phyloP scores from a whole-genome alignment of 2,888 invertebrate species.

The Papilio gigon region DNA sequence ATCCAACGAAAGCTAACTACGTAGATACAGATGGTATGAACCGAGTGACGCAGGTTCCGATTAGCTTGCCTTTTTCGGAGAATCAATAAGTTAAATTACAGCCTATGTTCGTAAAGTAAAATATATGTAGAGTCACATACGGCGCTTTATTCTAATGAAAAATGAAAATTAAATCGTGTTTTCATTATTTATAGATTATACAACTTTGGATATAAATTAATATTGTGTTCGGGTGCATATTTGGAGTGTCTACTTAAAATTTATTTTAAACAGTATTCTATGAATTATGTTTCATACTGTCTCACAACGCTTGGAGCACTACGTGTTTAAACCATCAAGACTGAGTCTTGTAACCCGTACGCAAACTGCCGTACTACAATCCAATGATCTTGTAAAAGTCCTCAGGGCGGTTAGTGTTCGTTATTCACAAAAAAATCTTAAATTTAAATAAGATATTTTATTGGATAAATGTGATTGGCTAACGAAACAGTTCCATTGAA shows the following conservation, averaged over 20 bases:
- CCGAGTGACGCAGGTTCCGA: conserved; percentile 35
- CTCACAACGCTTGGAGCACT: neutral
- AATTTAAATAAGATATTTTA: conserved; percentile 26
- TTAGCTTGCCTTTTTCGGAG: conserved; percentile 34
- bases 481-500: conserved; percentile 27
- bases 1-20: neutral
- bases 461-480: conserved; percentile 26
- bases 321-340: neutral
- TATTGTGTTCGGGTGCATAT: neutral
- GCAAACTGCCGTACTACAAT: conserved; percentile 9
- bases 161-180: neutral
- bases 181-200: neutral
- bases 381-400: conserved; percentile 5
- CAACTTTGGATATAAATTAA: neutral
- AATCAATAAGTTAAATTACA: conserved; percentile 35
- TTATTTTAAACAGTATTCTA: neutral
- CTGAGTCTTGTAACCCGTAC: neutral
- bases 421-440: conserved; percentile 18
- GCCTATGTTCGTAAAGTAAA: neutral
- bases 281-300: neutral
- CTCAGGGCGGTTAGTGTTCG: neutral
- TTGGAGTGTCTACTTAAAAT: too few relatives aligned
- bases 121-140: neutral
- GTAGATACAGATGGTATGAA: conserved; percentile 21
- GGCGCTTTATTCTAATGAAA: neutral